Percentiles rank a stretch among this genome's conserved stretches.
Evolutionary conservation across 2,113 vertebrate species (phyloP).

Genomic region (Scomber japonicus): DNA sequence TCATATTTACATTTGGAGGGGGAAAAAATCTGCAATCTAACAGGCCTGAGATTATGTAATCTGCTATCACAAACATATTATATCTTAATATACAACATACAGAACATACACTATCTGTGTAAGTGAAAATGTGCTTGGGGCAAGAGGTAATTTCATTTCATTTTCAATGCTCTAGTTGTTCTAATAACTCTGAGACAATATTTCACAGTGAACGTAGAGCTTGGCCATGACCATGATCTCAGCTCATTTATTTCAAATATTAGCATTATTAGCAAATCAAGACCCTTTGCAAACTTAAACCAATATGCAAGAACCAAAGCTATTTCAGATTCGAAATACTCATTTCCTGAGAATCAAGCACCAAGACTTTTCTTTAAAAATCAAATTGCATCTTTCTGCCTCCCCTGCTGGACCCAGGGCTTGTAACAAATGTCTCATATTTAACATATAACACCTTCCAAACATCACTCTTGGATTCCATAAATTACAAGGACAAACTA

Average conservation of each 20-base stretch:
- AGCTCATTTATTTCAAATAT: slow-evolving; percentile 46
- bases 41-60: slow-evolving; percentile 55
- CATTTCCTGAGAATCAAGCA: slow-evolving; percentile 51
- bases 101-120: slow-evolving; percentile 13
- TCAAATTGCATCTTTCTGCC: slow-evolving; percentile 52
- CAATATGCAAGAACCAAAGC: slow-evolving; percentile 19
- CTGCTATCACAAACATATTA: slow-evolving; percentile 39
- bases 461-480: slow-evolving; percentile 36
- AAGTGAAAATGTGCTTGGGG: slow-evolving; percentile 11
- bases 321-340: slow-evolving; percentile 39
- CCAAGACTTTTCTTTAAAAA: slow-evolving; percentile 46
- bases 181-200: slow-evolving; percentile 47
- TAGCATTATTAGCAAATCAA: slow-evolving; percentile 33
- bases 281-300: not conserved
- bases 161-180: slow-evolving; percentile 53
- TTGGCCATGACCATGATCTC: slow-evolving; percentile 24
- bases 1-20: slow-evolving; percentile 67
- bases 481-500: slow-evolving; percentile 37
- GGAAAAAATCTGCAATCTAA: slow-evolving; percentile 59
- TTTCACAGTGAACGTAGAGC: slow-evolving; percentile 34
- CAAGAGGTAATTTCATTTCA: slow-evolving; percentile 52
- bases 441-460: slow-evolving; percentile 54
- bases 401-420: slow-evolving; percentile 50
- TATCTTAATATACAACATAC: slow-evolving; percentile 48
- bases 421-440: slow-evolving; percentile 51